Evolutionary conservation across 2,113 vertebrate genomes (phyloP).

Genomic region (Trachemys scripta): DNA sequence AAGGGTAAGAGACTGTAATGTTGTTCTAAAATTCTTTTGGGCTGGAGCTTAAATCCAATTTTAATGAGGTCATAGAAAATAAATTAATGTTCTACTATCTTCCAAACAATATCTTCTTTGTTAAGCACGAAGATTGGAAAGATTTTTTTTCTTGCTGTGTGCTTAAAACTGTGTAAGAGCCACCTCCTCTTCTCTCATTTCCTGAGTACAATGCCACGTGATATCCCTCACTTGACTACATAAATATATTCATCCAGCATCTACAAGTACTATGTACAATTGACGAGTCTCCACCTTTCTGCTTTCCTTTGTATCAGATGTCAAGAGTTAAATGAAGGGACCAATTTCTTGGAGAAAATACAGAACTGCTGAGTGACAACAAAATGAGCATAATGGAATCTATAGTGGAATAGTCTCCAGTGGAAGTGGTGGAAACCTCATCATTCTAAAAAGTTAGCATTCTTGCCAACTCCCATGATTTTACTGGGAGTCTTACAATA

Average conservation of each 20-base stretch:
- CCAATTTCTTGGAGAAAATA: conserved; percentile 53
- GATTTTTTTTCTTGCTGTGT: not conserved
- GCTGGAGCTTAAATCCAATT: conserved; percentile 71
- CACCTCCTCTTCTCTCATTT: conserved; percentile 37
- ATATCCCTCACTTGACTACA: conserved; percentile 47
- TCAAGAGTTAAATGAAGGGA: conserved; percentile 43
- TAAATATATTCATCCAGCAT: conserved; percentile 29
- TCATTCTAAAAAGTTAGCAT: conserved; percentile 45
- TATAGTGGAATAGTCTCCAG: conserved; percentile 24
- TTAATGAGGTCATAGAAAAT: conserved; percentile 72
- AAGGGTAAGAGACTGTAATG: conserved; percentile 53
- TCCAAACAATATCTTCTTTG: conserved; percentile 63
- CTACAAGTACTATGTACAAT: not conserved
- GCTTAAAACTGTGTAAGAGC: conserved; percentile 12
- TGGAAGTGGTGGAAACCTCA: conserved; percentile 57
- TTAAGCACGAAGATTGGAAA: conserved; percentile 33
- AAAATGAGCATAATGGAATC: conserved; percentile 34
- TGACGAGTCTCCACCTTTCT: conserved; percentile 39
- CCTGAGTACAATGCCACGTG: conserved; percentile 48
- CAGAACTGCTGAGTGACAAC: conserved; percentile 61
- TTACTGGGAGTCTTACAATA: conserved; percentile 6
- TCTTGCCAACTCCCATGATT: not conserved
- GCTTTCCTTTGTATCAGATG: conserved; percentile 34
- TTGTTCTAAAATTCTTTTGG: conserved; percentile 67
- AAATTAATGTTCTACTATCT: conserved; percentile 69